Conservation (phyloP, 2,113 vertebrate genomes). For the Sarotherodon lohbergeri region DNA sequence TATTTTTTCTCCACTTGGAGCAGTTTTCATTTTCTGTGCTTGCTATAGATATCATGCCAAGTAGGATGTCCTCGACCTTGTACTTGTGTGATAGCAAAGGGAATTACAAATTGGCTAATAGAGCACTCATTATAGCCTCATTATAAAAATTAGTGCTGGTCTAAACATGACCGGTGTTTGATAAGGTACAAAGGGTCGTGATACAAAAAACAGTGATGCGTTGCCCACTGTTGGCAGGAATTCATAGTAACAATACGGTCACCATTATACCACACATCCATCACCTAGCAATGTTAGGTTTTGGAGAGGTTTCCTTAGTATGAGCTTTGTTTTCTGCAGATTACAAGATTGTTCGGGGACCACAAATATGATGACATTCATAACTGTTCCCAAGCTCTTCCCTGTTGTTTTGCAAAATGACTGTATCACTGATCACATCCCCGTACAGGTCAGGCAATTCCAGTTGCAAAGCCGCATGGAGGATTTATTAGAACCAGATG, state of each 20-base stretch:
- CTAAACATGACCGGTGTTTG: constrained; percentile 37
- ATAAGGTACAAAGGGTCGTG: constrained; percentile 7
- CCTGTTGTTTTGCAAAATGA: constrained; percentile 54
- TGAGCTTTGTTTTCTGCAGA: constrained; percentile 22
- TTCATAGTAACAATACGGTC: constrained; percentile 30
- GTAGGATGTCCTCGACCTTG: constrained; percentile 29
- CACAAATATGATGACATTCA: constrained; percentile 16
- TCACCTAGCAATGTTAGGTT: constrained; percentile 18
- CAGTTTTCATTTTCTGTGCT: neutral
- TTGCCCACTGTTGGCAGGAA: constrained; percentile 63
- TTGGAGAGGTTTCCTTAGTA: constrained; percentile 9
- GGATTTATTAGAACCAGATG: constrained; percentile 79
- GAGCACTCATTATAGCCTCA: constrained; percentile 22
- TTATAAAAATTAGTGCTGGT: constrained; percentile 40
- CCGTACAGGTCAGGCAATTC: constrained; percentile 63
- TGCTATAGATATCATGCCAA: neutral
- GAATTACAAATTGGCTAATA: constrained; percentile 43
- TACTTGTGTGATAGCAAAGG: neutral
- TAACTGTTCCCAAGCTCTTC: constrained; percentile 14
- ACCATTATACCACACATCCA: constrained; percentile 26
- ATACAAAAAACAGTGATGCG: constrained; percentile 7
- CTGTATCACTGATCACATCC: constrained; percentile 55
- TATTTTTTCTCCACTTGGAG: neutral
- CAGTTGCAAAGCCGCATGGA: constrained; percentile 59
- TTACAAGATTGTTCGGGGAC: constrained; percentile 11